A percentile compares a stretch with the other conserved stretches of the same genome.
Evolutionary conservation across 2,888 invertebrate genomes (phyloP).

Genomic region (Leptopterna dolabrata): DNA sequence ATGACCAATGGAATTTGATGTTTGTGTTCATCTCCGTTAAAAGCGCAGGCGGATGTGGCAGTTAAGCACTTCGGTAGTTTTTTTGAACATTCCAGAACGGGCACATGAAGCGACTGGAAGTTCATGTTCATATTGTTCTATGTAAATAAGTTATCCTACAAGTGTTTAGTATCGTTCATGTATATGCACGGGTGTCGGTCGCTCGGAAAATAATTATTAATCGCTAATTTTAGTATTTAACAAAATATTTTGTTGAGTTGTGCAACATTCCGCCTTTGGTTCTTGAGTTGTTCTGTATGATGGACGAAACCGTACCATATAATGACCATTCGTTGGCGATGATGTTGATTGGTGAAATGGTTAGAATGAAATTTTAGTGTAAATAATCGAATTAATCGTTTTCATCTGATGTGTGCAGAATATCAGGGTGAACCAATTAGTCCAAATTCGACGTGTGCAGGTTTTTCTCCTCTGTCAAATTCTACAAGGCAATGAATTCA

Average conservation of each 20-base stretch:
- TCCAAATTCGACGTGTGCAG: not conserved
- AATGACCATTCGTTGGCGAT: not conserved
- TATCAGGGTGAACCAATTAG: not conserved
- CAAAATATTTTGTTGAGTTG: not conserved
- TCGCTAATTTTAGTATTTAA: not conserved
- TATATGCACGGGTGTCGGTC: constrained; percentile 19
- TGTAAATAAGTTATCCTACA: not conserved
- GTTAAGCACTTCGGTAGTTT: not conserved
- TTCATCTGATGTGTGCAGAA: not conserved
- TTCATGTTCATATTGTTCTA: not conserved
- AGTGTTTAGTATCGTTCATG: not conserved
- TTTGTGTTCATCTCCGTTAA: no score
- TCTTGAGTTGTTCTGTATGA: not conserved
- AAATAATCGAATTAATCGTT: not conserved
- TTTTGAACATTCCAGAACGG: not conserved
- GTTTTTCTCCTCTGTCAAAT: not conserved
- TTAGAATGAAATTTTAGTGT: not conserved
- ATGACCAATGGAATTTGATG: no score
- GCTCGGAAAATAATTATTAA: constrained; percentile 6
- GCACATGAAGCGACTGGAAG: not conserved
- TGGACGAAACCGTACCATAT: not conserved
- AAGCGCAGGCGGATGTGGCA: not conserved
- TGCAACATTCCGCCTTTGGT: not conserved
- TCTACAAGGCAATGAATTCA: not conserved
- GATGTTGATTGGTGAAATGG: not conserved